A percentile compares a stretch with the other conserved stretches of the same genome.
Conservation (phyloP, 2,797 vertebrate genomes). For the Knipowitschia caucasica region DNA sequence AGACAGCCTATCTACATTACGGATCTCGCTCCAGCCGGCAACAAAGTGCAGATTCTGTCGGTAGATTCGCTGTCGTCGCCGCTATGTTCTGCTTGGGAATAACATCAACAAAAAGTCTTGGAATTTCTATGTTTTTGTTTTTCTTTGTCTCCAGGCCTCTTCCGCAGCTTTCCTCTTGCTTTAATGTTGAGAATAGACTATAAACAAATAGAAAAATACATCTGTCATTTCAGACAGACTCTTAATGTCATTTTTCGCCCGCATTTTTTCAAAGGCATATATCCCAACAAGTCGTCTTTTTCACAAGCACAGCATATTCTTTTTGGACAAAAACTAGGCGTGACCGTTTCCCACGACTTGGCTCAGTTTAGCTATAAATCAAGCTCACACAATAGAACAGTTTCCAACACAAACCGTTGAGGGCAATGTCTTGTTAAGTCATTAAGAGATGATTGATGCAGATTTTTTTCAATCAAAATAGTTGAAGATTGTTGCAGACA, state of each 20-base stretch:
- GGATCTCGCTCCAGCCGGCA: slow-evolving; percentile 1
- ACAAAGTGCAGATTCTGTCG: slow-evolving; percentile 14
- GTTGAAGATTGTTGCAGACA: too few relatives aligned
- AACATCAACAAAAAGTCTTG: slow-evolving; percentile 24
- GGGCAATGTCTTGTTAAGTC: slow-evolving; percentile 43
- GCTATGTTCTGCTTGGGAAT: slow-evolving; percentile 5
- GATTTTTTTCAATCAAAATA: background rate
- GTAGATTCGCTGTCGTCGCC: slow-evolving; percentile 26
- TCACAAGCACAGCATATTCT: slow-evolving; percentile 33
- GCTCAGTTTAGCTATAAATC: slow-evolving; percentile 42
- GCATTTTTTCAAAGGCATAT: too few relatives aligned
- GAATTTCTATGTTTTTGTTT: slow-evolving; percentile 34
- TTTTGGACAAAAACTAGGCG: slow-evolving; percentile 35
- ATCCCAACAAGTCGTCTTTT: slow-evolving; percentile 26
- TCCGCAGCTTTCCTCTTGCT: slow-evolving; percentile 2
- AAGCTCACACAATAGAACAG: slow-evolving; percentile 51
- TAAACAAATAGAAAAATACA: background rate
- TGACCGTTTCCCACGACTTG: slow-evolving; percentile 50
- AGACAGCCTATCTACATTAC: too few relatives aligned
- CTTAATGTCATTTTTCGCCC: too few relatives aligned
- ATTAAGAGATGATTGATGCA: slow-evolving; percentile 14
- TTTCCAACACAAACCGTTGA: slow-evolving; percentile 49
- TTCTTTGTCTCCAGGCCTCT: slow-evolving; percentile 20
- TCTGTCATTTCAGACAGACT: too few relatives aligned
- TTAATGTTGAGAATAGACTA: slow-evolving; percentile 12